Evolutionary conservation across 2,797 vertebrate genomes (phyloP).

Genomic region (Rhinella marina): DNA sequence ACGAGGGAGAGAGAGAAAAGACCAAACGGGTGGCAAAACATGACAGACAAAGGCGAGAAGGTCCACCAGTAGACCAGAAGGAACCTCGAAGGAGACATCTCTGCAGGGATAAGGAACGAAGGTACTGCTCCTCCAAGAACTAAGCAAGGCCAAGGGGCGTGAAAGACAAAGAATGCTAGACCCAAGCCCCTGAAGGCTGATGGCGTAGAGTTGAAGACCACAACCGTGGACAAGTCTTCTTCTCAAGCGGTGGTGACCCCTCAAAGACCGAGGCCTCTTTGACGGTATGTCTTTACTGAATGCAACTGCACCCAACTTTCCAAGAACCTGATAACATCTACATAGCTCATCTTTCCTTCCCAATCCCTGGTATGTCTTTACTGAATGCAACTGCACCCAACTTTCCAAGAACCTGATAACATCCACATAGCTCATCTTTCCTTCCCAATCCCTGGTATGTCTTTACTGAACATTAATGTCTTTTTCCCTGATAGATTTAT

Average conservation of each 20-base stretch:
- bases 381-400: too few relatives aligned
- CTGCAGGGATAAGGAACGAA: not conserved
- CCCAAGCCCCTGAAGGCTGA: not conserved
- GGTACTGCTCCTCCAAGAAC: not conserved
- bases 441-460: too few relatives aligned
- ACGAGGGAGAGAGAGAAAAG: constrained; percentile 39
- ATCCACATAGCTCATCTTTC: too few relatives aligned
- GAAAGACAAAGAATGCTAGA: not conserved
- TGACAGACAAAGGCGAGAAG: not conserved
- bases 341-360: too few relatives aligned
- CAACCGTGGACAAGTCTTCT: not conserved
- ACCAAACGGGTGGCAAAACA: not conserved
- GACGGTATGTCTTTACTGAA: too few relatives aligned
- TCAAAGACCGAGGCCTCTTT: not conserved
- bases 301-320: too few relatives aligned
- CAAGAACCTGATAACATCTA: too few relatives aligned
- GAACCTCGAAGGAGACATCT: not conserved
- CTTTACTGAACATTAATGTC: too few relatives aligned
- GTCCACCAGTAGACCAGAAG: not conserved
- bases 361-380: too few relatives aligned
- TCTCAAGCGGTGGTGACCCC: not conserved
- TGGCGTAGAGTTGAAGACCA: constrained; percentile 7
- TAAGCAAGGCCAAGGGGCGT: not conserved
- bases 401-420: too few relatives aligned
- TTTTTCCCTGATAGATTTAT: too few relatives aligned